Base-by-base conservation (phyloP, 2,113 vertebrate species). In the Arvicanthis niloticus region DNA sequence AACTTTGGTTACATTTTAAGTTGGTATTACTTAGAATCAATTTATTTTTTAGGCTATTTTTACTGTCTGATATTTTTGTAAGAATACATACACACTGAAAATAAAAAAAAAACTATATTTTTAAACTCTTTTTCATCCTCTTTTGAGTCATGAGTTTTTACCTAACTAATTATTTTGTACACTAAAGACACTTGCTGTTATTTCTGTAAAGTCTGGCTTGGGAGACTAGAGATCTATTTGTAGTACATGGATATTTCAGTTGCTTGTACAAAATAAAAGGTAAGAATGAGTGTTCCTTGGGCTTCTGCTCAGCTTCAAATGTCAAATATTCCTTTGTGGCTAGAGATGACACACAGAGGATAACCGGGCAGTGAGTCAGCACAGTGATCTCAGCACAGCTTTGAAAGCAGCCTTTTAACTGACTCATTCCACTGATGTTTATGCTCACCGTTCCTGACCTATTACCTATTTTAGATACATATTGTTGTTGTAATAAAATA, bases 1-100 rank as follows among this genome's bases (percentile, higher is more conserved):
- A 93, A 93, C 94, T 87, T 53, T 45, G 62, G 93, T 95, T 95
- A 42, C 75, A 5, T 45, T 77, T 0, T 0, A 93, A 96, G 90
- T 85, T 93, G 82, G 6, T 1, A 96, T 31, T 48, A 9, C 0
- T 29, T 16, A 90, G 84, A 96, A 73, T 6, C 80, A 85, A 73
- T 19, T 78, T 80, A 45, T 31, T 91, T 91, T 72, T 34, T 37
- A 88, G 34, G 29, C 37, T 45, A 85, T n/a, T 70, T 82, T 65
- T 76, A 88, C 56, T 84, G 80, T 92, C 65, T 48, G 31, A 84
- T 85, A 7, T 60, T 29, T 58, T 40, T 75, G 24, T 45, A 17
- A 42, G 24, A 2, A 73, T 53, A 29, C 34, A 56, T 5, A 56
- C 24, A 19, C 3, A 6, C 2, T 10, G 24, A 73, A 88, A 88